Evolutionary conservation across 2,888 invertebrate genomes (phyloP), one percentile per base, ranked within the genome.

Genomic region (Cremastobaeus sp.): DNA sequence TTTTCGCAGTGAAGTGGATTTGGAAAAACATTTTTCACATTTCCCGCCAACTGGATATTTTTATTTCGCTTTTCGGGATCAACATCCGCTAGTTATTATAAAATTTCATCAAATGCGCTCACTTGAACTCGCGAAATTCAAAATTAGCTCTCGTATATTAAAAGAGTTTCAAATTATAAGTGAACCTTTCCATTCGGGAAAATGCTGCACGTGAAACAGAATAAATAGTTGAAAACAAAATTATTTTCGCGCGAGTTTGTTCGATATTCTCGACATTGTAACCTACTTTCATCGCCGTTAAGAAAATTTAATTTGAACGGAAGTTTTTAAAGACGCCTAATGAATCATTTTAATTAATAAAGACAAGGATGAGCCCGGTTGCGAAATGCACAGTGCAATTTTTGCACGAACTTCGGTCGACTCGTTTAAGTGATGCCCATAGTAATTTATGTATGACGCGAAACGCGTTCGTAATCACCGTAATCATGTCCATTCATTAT

Each of bases 401-500:
- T 50, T 54, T 34, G 21, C 28, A 18, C 54, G 21, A 54, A 54
- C 47, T 47, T 48, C 25, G 32, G 32, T 32, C 48, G 45, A n/a
- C 15, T 64, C 32, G 43, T 65, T 54, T 65, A 45, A 39, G 32
- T 1, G 41, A 15, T 39, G 34, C 32, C 39, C 57, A 45, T 45
- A 28, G 48, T 66, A 72, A 60, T 55, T 60, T 54, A 66, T 66
- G 72, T 60, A 47, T 41, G 48, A 59, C 66, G 54, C 55, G 37
- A 52, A 59, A 52, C 39, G 73, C 37, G 43, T 47, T 41, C 45
- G 65, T 68, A 73, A 73, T 73, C 66, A 52, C 43, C 60, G 72
- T 66, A 73, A 73, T 73, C 62, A 50, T 52, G 57, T 48, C 73
- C 48, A 73, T 73, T 64, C 55, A 73, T 73, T 73, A 73, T 68